Base-by-base conservation (phyloP, 1,140 invertebrate species). In the Hylaeus volcanicus region DNA sequence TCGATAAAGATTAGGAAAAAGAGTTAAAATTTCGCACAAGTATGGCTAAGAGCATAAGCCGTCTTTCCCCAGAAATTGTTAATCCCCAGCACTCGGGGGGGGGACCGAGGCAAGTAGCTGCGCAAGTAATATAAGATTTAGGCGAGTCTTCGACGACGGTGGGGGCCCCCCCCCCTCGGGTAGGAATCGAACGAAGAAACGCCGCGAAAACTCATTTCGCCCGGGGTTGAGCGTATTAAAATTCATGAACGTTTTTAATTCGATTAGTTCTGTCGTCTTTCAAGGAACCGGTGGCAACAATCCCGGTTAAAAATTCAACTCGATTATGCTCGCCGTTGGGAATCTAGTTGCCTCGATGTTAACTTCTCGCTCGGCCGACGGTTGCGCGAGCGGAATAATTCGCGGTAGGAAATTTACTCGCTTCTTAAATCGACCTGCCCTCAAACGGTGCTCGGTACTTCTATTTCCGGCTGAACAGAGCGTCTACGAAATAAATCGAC, bases 191-290 rank as follows among this genome's bases (percentile, higher is more conserved):
- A 37, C 43, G 39, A 41, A 56, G 68, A 37, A 14, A 37, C 11
- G 8, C 8, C 5, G n/a, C 43, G 43, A 51, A 51, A 26, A 45
- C 56, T 64, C 76, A 2, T 79, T 79, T 55, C 41, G 45, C 12
- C 39, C 60, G 51, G 14, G 14, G 11, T 26, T 69, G 51, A 79
- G 64, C 0, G 70, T 65, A 79, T 79, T 79, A 79, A 79, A 79
- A 79, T 79, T 79, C 77, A 79, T 64, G 70, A 79, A n/a, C 68
- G 70, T 74, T 79, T 79, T 79, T 79, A 79, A 74, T 79, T 79
- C 77, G 77, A 65, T 79, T 74, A 79, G 41, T 48, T 65, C 26
- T 51, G 61, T 65, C 39, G 70, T 74, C 77, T 79, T 79, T 74
- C 51, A 72, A 26, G 61, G 39, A 65, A 74, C 58, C 68, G 51